Base-by-base conservation (phyloP, 92 coral and sea anemone genomes). In the Nematostella vectensis region DNA sequence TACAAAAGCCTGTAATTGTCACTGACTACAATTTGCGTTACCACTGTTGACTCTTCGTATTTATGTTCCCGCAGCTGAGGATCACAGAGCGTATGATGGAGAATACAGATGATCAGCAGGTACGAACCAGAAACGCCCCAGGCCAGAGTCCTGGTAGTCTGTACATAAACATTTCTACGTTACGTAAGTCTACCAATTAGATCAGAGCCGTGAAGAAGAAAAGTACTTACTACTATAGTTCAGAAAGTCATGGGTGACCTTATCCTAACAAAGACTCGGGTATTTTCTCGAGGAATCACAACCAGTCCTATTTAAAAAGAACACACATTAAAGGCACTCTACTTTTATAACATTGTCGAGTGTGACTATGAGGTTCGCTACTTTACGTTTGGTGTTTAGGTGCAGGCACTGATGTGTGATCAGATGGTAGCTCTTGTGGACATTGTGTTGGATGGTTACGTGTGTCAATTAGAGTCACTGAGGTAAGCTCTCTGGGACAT, bases 351-450 rank as follows among this genome's bases (percentile, higher is more conserved):
- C n/a, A n/a, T n/a, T n/a, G n/a, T n/a, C n/a, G n/a, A n/a, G n/a
- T n/a, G n/a, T n/a, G n/a, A n/a, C n/a, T n/a, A n/a, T n/a, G n/a
- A n/a, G n/a, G n/a, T n/a, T n/a, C n/a, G n/a, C n/a, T n/a, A n/a
- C n/a, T n/a, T n/a, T n/a, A n/a, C n/a, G n/a, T n/a, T n/a, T n/a
- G n/a, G n/a, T n/a, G n/a, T n/a, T n/a, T 68, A 89, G 96, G 59
- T 56, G 13, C 72, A 71, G 26, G 55, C 95, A 1, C 31, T 70
- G 48, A 47, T 89, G 40, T 80, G 72, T 61, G 89, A 89, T 44
- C 96, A 89, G 16, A 63, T 89, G 33, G 94, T 85, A 45, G 70
- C 68, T 62, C 76, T 89, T 29, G 85, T 83, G 1, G 96, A 89
- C 64, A 74, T 89, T 23, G 31, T 85, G 28, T 39, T 89, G 55